Evolutionary conservation across 2,113 vertebrate species (phyloP).

Genomic region (Cichladusa arquata): DNA sequence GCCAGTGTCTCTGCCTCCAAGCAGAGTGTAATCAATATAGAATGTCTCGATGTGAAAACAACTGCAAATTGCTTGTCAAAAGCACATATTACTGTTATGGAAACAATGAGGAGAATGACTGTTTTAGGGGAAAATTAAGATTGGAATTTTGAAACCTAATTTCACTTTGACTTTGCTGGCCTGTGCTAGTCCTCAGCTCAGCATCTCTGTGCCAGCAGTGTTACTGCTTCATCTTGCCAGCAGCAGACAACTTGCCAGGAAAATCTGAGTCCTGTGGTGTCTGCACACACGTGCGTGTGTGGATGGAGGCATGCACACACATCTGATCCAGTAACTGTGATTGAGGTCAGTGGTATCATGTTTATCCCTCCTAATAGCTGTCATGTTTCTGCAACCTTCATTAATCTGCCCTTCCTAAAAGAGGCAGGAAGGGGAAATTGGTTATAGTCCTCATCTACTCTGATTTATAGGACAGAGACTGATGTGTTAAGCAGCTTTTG

Average conservation of each 20-base stretch:
- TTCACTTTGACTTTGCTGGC: constrained; percentile 44
- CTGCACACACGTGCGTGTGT: not conserved
- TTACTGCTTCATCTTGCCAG: constrained; percentile 38
- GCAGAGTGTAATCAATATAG: not conserved
- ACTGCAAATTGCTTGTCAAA: not conserved
- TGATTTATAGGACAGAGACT: constrained; percentile 43
- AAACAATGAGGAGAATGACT: constrained; percentile 36
- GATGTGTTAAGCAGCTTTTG: constrained; percentile 3
- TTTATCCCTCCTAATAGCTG: constrained; percentile 37
- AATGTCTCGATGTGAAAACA: constrained; percentile 25
- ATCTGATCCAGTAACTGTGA: not conserved
- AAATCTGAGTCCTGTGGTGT: constrained; percentile 33
- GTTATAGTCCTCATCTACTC: not conserved
- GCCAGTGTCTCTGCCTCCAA: not conserved
- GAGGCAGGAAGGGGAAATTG: not conserved
- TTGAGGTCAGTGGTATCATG: constrained; percentile 5
- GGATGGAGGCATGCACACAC: not conserved
- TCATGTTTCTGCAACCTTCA: constrained; percentile 28
- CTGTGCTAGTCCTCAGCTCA: not conserved
- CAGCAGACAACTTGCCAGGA: constrained; percentile 44
- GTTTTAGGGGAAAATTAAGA: not conserved
- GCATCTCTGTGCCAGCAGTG: constrained; percentile 5
- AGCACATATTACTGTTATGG: not conserved
- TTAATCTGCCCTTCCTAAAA: constrained; percentile 6
- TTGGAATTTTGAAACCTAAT: constrained; percentile 36